Conservation (phyloP, 2,888 invertebrate species). For the Agonopterix alstromeriana region DNA sequence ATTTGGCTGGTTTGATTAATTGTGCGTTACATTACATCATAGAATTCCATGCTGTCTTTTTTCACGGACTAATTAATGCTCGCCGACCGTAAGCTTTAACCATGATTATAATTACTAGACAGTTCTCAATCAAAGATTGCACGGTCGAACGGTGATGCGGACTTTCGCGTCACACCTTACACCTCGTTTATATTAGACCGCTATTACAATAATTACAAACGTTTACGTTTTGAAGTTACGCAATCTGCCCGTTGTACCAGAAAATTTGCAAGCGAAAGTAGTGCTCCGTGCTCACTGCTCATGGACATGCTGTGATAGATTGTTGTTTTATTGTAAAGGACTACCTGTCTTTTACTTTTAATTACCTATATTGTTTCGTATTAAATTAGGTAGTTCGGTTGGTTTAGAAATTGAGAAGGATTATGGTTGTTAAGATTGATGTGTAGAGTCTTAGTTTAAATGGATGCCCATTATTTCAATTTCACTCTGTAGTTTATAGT, state of each 20-base stretch:
- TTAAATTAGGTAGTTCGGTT: too few species aligned
- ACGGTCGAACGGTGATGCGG: conserved; percentile 12
- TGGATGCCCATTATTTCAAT: too few species aligned
- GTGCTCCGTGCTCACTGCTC: neutral
- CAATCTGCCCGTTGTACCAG: conserved; percentile 36
- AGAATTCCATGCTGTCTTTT: too few species aligned
- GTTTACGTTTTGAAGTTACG: conserved; percentile 48
- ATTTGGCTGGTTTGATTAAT: too few species aligned
- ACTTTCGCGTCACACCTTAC: conserved; percentile 35
- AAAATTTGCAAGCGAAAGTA: conserved; percentile 60
- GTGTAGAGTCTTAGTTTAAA: too few species aligned
- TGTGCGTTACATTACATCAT: too few species aligned
- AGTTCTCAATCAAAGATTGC: neutral
- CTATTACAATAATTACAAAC: conserved; percentile 61
- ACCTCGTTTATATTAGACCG: conserved; percentile 52
- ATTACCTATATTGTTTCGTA: too few species aligned
- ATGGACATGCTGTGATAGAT: conserved; percentile 27
- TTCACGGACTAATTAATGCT: too few species aligned
- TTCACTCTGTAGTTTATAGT: too few species aligned
- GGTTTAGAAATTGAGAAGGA: too few species aligned
- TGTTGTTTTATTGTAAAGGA: neutral
- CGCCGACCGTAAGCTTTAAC: too few species aligned
- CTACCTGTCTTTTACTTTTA: neutral
- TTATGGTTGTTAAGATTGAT: too few species aligned
- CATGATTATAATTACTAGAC: neutral